Conservation (phyloP, 2,113 vertebrate genomes). For the Alectura lathami region DNA sequence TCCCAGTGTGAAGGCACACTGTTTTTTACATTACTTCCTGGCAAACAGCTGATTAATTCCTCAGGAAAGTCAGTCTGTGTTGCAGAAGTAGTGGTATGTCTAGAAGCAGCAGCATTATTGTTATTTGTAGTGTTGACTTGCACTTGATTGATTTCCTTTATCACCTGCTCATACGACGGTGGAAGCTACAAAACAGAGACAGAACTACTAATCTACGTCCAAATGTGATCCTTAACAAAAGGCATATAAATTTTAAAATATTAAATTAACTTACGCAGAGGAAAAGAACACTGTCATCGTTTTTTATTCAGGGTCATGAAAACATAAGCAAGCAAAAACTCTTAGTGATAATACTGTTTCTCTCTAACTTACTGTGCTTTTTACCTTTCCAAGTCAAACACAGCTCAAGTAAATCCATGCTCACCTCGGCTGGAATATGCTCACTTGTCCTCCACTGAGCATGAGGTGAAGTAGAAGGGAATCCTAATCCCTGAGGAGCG, state of each 20-base stretch:
- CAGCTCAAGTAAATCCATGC: neutral
- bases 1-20: constrained; percentile 58
- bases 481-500: constrained; percentile 74
- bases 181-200: constrained; percentile 81
- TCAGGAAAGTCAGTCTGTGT: constrained; percentile 89
- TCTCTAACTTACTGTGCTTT: neutral
- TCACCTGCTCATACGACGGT: constrained; percentile 95
- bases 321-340: neutral
- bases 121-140: constrained; percentile 81
- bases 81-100: constrained; percentile 81
- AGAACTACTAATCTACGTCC: neutral
- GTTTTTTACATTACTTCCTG: constrained; percentile 71
- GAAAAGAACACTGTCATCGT: neutral
- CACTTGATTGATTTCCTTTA: constrained; percentile 91
- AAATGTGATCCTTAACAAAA: neutral
- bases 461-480: constrained; percentile 79
- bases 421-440: constrained; percentile 82
- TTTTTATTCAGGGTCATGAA: neutral
- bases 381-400: neutral
- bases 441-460: constrained; percentile 80
- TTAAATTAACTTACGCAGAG: neutral
- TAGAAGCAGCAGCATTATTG: constrained; percentile 82
- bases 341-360: neutral
- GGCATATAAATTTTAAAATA: neutral
- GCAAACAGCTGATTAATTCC: constrained; percentile 68